Evolutionary conservation across 2,113 vertebrate species (phyloP), one percentile per base, ranked within the genome.

Genomic region (Hyaena hyaena): DNA sequence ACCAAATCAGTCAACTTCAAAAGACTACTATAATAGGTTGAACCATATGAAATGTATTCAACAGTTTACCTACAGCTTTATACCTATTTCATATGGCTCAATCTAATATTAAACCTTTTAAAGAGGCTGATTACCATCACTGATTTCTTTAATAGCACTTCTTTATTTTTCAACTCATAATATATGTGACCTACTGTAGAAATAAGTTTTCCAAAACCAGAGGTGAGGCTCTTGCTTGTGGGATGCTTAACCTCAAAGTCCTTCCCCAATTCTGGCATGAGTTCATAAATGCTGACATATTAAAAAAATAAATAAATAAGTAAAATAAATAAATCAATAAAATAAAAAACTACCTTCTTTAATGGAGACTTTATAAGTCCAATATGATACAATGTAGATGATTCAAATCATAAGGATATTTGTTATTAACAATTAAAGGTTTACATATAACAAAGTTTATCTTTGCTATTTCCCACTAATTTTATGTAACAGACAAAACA

Each of bases 401-500:
- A 71, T 28, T 43, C 48, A 88, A 45, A 80, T 65, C 90, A 97
- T 4, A 82, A 82, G 26, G 24, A 69, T 43, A 33, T 43, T 39
- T 77, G 10, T 33, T 43, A 98, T 99, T 99, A 99, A 98, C 98
- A 99, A 98, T 94, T 97, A 98, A 97, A 98, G 95, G 96, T 95
- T 93, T 95, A 98, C 98, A 97, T 97, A 98, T 98, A 98, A 98
- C 97, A 88, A 81, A 82, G 48, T 89, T 92, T 74, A 80, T 90
- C 97, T 61, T 84, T 93, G 98, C 96, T 97, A 97, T 98, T 99
- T 99, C 99, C 98, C 98, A 98, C 84, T 81, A 96, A 98, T 98
- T 99, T 98, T 96, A 98, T 98, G 86, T 95, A 98, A 19, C 63
- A 98, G 98, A 98, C 96, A 99, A 98, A 99, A 99, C 98, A 98